Base-by-base conservation (phyloP, 2,113 vertebrate genomes). In the Hemiscyllium ocellatum region DNA sequence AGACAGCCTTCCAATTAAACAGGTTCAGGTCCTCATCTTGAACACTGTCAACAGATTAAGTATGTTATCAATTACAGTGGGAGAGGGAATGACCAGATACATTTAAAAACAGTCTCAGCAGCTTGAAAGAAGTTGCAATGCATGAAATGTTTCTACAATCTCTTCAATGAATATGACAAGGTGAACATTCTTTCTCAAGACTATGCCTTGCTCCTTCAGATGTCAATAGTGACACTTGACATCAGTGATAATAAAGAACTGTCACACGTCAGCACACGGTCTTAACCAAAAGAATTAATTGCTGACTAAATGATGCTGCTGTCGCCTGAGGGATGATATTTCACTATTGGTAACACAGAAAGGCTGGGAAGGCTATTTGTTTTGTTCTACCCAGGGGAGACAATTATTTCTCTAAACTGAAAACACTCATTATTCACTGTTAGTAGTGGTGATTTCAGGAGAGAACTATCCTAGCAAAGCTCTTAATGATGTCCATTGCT, bases 231-330 rank as follows among this genome's bases (percentile, higher is more conserved):
- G 52, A 17, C 61, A 22, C 5, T 19, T 37, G 89, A 33, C 61
- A 93, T 19, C 33, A 93, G 61, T 7, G 65, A 20, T n/a, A n/a
- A 19, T 37, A 22, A 37, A 8, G 66, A 93, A 93, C 37, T 65
- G 66, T 66, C 61, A 68, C 33, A 93, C 65, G 68, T 93, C 89
- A 68, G 33, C 56, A 33, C 33, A 91, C 56, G 19, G 86, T 50
- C 86, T 89, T 22, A 33, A 90, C 33, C 37, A 33, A 66, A 93
- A 22, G 89, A 93, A n/a, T 93, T 93, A 93, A 93, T 93, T 93
- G 89, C 65, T 68, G 33, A 68, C 61, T 93, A 93, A 66, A 37
- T 37, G 61, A 17, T 93, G 17, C 89, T 10, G 17, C 19, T 29
- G 5, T 37, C 66, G 56, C 33, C 89, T 66, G 89, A 65, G 61